phyloP scores from a whole-genome alignment of 2,888 invertebrate species.

The Monopis laevigella region DNA sequence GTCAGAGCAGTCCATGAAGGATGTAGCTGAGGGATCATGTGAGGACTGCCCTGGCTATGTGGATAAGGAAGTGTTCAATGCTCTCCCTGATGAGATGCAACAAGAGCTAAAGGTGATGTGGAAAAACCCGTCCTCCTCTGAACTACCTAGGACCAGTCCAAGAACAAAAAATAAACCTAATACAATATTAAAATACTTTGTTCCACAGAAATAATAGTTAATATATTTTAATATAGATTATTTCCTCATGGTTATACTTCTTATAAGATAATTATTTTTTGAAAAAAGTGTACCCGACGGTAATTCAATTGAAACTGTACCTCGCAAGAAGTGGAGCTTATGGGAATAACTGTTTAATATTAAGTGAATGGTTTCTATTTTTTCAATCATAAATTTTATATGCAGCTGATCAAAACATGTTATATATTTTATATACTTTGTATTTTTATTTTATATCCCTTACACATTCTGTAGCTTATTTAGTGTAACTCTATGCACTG shows the following conservation, averaged over 20 bases:
- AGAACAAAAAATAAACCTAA: slow-evolving; percentile 66
- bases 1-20: slow-evolving; percentile 51
- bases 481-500: too few species aligned
- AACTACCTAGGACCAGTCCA: slow-evolving; percentile 46
- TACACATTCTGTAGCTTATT: too few species aligned
- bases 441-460: too few species aligned
- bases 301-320: not conserved
- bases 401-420: slow-evolving; percentile 64
- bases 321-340: too few species aligned
- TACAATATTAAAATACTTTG: slow-evolving; percentile 75
- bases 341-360: slow-evolving; percentile 57
- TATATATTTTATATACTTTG: too few species aligned
- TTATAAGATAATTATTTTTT: too few species aligned
- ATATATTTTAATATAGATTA: slow-evolving; percentile 46
- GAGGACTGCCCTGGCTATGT: slow-evolving; percentile 72
- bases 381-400: slow-evolving; percentile 66
- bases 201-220: slow-evolving; percentile 69
- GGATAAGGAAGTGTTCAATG: slow-evolving; percentile 74
- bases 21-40: slow-evolving; percentile 42
- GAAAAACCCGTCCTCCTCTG: slow-evolving; percentile 59
- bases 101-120: slow-evolving; percentile 77
- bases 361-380: slow-evolving; percentile 68
- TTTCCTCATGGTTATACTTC: too few species aligned
- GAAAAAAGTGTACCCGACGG: too few species aligned
- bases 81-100: slow-evolving; percentile 76